Evolutionary conservation across 2,113 vertebrate genomes (phyloP).

Genomic region (Oreochromis aureus): DNA sequence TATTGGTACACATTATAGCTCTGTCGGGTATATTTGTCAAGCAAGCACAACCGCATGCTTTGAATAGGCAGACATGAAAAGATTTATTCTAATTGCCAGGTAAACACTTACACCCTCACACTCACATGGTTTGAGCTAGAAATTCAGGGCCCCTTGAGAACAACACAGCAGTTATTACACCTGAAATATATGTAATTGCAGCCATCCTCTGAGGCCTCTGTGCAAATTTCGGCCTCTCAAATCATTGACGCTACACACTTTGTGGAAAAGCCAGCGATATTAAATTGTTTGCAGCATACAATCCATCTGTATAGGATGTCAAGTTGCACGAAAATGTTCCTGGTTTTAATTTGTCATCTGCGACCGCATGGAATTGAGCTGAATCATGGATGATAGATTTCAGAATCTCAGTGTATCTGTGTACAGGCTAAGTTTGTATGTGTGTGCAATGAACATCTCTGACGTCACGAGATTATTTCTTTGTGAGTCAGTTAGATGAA

Average conservation of each 20-base stretch:
- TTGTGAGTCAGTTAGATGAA: slow-evolving; percentile 19
- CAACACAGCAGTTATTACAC: neutral
- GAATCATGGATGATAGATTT: slow-evolving; percentile 6
- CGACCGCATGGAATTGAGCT: neutral
- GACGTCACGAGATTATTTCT: slow-evolving; percentile 16
- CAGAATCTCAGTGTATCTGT: neutral
- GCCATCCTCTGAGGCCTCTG: neutral
- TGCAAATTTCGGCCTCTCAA: neutral
- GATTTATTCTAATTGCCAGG: neutral
- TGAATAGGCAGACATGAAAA: neutral
- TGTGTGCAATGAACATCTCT: neutral
- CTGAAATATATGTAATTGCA: neutral
- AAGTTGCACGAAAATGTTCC: neutral
- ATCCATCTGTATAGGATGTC: neutral
- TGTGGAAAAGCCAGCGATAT: neutral
- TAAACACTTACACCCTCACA: neutral
- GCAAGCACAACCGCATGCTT: neutral
- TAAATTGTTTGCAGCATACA: neutral
- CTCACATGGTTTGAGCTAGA: neutral
- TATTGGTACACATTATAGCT: neutral
- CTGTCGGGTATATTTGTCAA: neutral
- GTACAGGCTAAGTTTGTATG: neutral
- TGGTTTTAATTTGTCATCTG: neutral
- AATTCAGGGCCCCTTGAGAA: neutral
- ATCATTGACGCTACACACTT: neutral